Evolutionary conservation across 1,140 invertebrate species (phyloP), one percentile per base, ranked within the genome.

Genomic region (Trialeurodes vaporariorum): DNA sequence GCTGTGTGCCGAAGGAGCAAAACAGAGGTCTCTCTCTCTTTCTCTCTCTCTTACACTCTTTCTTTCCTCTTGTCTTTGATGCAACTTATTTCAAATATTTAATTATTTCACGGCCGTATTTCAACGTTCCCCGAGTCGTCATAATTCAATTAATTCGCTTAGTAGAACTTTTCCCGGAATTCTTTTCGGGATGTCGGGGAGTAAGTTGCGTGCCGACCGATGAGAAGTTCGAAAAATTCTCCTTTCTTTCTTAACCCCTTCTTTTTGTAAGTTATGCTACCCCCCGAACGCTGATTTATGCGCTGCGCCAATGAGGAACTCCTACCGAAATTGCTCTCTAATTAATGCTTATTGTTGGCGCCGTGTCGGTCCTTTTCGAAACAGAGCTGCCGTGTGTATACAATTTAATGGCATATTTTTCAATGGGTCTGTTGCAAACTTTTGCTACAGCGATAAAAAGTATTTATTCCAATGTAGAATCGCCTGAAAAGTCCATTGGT

Each of bases 321-420:
- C 34, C 34, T n/a, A n/a, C 34, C 34, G 34, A 49, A 49, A 49
- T 17, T 49, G 17, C 34, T 9, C 5, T 49, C 34, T 49, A 49
- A 49, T 49, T 49, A 49, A 49, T 49, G 34, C 34, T 49, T 49
- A 49, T n/a, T n/a, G n/a, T n/a, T n/a, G n/a, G n/a, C n/a, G n/a
- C n/a, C n/a, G n/a, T n/a, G n/a, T n/a, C n/a, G n/a, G n/a, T n/a
- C n/a, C n/a, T n/a, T n/a, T n/a, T n/a, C n/a, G n/a, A n/a, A n/a
- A n/a, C n/a, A n/a, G n/a, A n/a, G n/a, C n/a, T n/a, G n/a, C n/a
- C n/a, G n/a, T n/a, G n/a, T n/a, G n/a, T n/a, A n/a, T n/a, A n/a
- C n/a, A n/a, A n/a, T n/a, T n/a, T n/a, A n/a, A n/a, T n/a, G n/a
- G n/a, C n/a, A n/a, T n/a, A n/a, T n/a, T n/a, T n/a, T n/a, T n/a